phyloP scores from a whole-genome alignment of 2,888 invertebrate species.

The Protophormia terraenovae region DNA sequence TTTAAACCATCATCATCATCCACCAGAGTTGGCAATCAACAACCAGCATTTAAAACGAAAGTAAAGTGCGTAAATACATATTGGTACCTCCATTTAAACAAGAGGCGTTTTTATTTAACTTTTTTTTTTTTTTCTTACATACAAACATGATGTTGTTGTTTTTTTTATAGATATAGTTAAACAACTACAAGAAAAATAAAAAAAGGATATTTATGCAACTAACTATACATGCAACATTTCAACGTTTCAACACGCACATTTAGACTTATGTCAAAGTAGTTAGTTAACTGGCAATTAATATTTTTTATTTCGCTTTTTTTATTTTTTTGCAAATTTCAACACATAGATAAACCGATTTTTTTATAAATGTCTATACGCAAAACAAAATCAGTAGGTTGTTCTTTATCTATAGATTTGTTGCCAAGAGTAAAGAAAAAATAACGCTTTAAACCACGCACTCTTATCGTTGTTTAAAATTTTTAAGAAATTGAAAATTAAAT shows the following conservation, averaged over 20 bases:
- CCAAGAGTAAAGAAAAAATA: neutral
- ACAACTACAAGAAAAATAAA: neutral
- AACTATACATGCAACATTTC: slow-evolving; percentile 42
- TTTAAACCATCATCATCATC: slow-evolving; percentile 8
- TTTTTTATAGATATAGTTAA: slow-evolving; percentile 8
- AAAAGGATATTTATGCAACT: slow-evolving; percentile 53
- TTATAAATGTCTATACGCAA: neutral
- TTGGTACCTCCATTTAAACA: slow-evolving; percentile 24
- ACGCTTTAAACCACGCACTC: neutral
- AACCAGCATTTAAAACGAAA: slow-evolving; percentile 56
- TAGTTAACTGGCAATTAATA: slow-evolving; percentile 67
- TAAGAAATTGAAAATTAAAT: slow-evolving; percentile 70
- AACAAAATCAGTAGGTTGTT: slow-evolving; percentile 52
- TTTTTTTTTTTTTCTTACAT: too few relatives aligned
- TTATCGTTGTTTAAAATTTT: slow-evolving; percentile 26
- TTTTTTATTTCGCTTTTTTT: neutral
- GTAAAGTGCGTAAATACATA: slow-evolving; percentile 60
- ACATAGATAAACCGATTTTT: neutral
- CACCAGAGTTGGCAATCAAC: slow-evolving; percentile 29
- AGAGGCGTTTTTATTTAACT: slow-evolving; percentile 57
- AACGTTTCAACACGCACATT: slow-evolving; percentile 66
- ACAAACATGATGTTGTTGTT: neutral
- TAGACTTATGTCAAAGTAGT: slow-evolving; percentile 66
- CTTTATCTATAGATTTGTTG: slow-evolving; percentile 61
- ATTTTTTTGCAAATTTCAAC: slow-evolving; percentile 35